phyloP scores from a whole-genome alignment of 1,140 invertebrate genomes.

The Medauroidea extradentata region DNA sequence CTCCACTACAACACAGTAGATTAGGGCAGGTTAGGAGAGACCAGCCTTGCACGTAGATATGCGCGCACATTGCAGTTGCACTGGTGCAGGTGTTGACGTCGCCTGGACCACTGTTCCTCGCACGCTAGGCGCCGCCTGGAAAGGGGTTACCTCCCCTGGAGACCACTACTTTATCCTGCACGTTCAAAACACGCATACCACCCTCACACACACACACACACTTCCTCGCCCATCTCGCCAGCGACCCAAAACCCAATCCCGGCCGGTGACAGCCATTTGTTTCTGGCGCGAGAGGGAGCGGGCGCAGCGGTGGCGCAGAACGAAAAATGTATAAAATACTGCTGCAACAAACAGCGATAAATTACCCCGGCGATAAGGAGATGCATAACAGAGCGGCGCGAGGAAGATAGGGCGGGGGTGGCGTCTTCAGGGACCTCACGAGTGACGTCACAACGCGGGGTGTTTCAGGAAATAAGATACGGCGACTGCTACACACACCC shows the following conservation, averaged over 20 bases:
- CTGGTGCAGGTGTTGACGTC: no score
- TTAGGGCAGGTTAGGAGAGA: no score
- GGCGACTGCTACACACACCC: no score
- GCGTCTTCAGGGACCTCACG: not conserved
- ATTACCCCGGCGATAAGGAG: conserved; percentile 6
- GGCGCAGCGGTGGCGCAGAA: not conserved
- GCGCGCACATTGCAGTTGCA: no score
- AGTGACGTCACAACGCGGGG: not conserved
- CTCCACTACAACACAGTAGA: no score
- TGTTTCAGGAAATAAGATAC: no score
- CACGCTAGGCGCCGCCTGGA: not conserved
- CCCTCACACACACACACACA: conserved; percentile 4
- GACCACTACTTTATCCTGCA: conserved; percentile 11
- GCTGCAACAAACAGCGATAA: conserved; percentile 15
- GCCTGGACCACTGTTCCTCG: no score
- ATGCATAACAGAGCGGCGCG: not conserved
- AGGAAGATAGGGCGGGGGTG: not conserved
- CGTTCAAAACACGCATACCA: conserved; percentile 8
- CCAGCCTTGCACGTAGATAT: no score
- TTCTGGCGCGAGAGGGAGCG: not conserved
- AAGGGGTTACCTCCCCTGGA: conserved; percentile 2
- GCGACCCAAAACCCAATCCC: conserved; percentile 13
- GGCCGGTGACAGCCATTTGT: conserved; percentile 15
- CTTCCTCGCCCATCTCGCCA: not conserved
- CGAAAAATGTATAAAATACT: conserved; percentile 15